Percentiles rank a stretch among this genome's conserved stretches.
Conservation (phyloP, 2,888 invertebrate genomes). For the Xanthia icteritia region DNA sequence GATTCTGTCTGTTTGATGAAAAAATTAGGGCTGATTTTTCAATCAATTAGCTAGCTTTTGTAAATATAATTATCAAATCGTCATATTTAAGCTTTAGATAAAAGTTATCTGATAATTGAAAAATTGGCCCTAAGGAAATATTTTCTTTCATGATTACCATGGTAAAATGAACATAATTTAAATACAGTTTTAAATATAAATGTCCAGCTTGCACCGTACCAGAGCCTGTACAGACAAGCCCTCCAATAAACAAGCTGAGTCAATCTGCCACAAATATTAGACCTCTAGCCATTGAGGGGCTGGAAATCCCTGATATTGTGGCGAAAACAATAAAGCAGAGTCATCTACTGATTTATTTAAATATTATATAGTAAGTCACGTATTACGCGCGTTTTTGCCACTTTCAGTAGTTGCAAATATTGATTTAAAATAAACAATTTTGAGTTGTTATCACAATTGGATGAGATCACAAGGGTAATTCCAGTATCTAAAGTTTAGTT, state of each 20-base stretch:
- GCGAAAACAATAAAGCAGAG: slow-evolving; percentile 52
- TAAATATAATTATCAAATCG: not conserved
- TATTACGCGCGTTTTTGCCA: not conserved
- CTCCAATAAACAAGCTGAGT: slow-evolving; percentile 85
- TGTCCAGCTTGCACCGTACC: slow-evolving; percentile 86
- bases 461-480: not conserved
- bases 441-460: not conserved
- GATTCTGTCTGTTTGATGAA: not conserved
- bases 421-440: not conserved
- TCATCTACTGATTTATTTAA: not conserved
- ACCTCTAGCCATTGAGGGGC: slow-evolving; percentile 76
- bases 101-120: not conserved
- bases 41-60: not conserved
- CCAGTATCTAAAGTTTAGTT: not conserved
- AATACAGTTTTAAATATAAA: not conserved
- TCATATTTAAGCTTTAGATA: not conserved
- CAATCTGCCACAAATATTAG: slow-evolving; percentile 87
- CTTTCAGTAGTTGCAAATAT: not conserved
- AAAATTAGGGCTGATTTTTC: not conserved
- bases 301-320: slow-evolving; percentile 88
- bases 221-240: slow-evolving; percentile 84
- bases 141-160: not conserved
- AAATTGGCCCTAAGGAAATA: not conserved
- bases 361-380: not conserved
- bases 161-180: not conserved